A percentile compares a stretch with the other conserved stretches of the same genome.
Evolutionary conservation across 2,113 vertebrate genomes (phyloP).

Genomic region (Eptesicus fuscus): DNA sequence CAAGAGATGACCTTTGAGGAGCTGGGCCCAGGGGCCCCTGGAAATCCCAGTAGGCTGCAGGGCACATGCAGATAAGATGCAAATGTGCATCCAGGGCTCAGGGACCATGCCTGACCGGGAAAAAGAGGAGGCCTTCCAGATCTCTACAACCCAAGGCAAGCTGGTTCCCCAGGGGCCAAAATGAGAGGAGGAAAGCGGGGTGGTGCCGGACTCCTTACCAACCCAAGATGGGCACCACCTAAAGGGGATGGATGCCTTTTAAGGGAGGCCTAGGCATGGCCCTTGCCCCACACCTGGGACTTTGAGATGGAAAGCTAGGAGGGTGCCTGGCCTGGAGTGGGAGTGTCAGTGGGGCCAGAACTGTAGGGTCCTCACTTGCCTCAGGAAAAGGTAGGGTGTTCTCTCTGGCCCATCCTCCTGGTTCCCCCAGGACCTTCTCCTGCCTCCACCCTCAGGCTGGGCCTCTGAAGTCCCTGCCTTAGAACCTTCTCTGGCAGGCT

Average conservation of each 20-base stretch:
- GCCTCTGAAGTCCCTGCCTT: background rate
- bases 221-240: background rate
- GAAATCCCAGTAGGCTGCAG: background rate
- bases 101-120: background rate
- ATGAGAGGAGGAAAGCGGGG: background rate
- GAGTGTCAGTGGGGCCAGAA: background rate
- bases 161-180: background rate
- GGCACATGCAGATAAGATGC: conserved; percentile 11
- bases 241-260: background rate
- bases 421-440: background rate
- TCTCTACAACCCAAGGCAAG: background rate
- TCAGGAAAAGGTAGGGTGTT: background rate
- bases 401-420: background rate
- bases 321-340: background rate
- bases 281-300: background rate
- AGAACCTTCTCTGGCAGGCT: background rate
- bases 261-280: background rate
- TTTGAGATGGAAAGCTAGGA: background rate
- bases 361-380: background rate
- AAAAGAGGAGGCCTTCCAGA: background rate
- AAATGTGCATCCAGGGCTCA: background rate
- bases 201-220: background rate
- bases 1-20: conserved; percentile 56
- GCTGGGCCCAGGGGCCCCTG: background rate
- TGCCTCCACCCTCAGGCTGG: background rate